Percentiles rank a stretch among this genome's conserved stretches.
Evolutionary conservation across 1,140 invertebrate species (phyloP).

Genomic region (Diachasma alloeum): DNA sequence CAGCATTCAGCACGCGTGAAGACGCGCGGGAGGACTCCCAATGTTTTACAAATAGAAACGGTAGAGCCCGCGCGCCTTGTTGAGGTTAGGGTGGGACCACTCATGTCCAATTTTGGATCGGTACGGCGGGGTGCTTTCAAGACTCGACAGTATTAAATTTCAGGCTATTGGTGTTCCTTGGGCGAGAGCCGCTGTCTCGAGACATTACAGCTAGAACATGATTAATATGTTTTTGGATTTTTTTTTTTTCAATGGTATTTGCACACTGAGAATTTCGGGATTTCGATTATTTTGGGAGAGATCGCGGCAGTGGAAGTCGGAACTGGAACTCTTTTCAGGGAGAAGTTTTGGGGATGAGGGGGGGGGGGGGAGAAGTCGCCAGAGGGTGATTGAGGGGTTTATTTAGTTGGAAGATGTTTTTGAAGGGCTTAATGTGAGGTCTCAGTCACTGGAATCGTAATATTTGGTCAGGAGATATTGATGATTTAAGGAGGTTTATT

Average conservation of each 20-base stretch:
- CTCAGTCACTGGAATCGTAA: no score
- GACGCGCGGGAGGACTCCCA: conserved; percentile 58
- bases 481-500: no score
- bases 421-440: no score
- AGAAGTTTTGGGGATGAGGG: no score
- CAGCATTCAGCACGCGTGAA: neutral
- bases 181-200: conserved; percentile 1
- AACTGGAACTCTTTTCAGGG: no score
- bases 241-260: neutral
- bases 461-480: no score
- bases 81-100: conserved; percentile 56
- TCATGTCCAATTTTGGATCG: conserved; percentile 66
- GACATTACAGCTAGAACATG: neutral
- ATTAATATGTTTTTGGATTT: neutral
- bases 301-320: no score
- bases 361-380: no score
- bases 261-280: neutral
- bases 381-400: no score
- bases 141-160: conserved; percentile 62
- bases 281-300: no score
- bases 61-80: conserved; percentile 43
- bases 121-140: conserved; percentile 50
- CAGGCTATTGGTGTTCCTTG: conserved; percentile 61
- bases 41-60: conserved; percentile 67
- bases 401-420: no score